Percentiles rank a stretch among this genome's conserved stretches.
These are phyloP conservation scores for Ephialtes manifestator DNA, from an alignment of 2,888 invertebrate species.

Conservation along the genomic window DNA sequence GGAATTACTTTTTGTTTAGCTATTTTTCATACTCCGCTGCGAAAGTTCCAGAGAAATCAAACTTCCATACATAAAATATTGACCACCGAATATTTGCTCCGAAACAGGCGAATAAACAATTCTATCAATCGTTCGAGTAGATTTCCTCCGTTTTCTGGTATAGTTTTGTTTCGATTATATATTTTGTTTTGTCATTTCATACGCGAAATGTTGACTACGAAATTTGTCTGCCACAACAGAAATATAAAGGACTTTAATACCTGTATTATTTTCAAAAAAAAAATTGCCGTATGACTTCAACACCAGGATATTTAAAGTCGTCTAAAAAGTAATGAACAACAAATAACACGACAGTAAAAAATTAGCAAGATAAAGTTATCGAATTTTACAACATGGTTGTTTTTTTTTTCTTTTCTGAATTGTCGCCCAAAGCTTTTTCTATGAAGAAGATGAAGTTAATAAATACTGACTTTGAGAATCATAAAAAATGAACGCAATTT, in stretches of 20 bases:
- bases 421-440: too few relatives aligned
- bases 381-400: too few relatives aligned
- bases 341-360: too few relatives aligned
- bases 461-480: neutral
- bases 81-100: neutral
- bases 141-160: neutral
- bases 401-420: too few relatives aligned
- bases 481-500: neutral
- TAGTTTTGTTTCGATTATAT: neutral
- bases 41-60: neutral
- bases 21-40: neutral
- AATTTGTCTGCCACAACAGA: too few relatives aligned
- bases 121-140: neutral
- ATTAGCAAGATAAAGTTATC: too few relatives aligned
- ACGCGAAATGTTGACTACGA: too few relatives aligned
- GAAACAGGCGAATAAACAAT: neutral
- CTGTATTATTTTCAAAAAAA: too few relatives aligned
- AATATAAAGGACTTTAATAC: too few relatives aligned
- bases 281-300: neutral
- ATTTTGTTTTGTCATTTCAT: neutral
- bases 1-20: slow-evolving; percentile 21
- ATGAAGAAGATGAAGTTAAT: neutral
- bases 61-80: neutral
- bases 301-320: neutral
- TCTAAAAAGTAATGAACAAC: too few relatives aligned